Percentiles rank a stretch among this genome's conserved stretches.
Conservation (phyloP, 2,797 vertebrate genomes). For the Xiphophorus birchmanni region DNA sequence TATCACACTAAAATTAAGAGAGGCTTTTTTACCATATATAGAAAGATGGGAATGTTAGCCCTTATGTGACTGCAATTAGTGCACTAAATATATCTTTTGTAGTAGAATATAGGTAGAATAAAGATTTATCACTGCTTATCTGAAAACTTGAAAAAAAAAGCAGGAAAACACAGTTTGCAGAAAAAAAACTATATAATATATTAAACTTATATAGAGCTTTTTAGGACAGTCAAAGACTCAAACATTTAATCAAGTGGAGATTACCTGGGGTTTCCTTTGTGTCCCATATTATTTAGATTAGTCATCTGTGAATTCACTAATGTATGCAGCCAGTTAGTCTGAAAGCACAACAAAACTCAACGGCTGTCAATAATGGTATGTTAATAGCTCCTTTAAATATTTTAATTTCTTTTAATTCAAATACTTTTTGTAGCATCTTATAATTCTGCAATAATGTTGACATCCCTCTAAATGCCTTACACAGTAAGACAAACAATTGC, state of each 20-base stretch:
- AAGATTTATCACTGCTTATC: neutral
- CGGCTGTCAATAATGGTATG: neutral
- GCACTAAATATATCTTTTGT: neutral
- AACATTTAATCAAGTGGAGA: too few species aligned
- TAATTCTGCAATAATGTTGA: neutral
- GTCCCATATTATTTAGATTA: conserved; percentile 1
- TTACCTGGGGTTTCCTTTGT: neutral
- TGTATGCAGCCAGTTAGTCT: neutral
- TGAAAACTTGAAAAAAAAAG: neutral
- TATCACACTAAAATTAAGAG: neutral
- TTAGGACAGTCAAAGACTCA: too few species aligned
- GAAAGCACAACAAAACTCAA: neutral
- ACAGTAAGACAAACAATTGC: too few species aligned
- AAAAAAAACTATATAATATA: neutral
- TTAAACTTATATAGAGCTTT: too few species aligned
- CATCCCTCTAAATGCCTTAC: neutral
- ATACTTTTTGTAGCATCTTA: neutral
- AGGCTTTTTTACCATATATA: too few species aligned
- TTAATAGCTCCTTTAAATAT: neutral
- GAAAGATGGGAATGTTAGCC: too few species aligned
- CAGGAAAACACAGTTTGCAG: neutral
- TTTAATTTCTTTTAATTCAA: neutral
- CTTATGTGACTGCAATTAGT: neutral
- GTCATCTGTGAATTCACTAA: conserved; percentile 6
- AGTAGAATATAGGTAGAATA: neutral